Evolutionary conservation across 1,140 invertebrate species (phyloP), one percentile per base, ranked within the genome.

Genomic region (Drosophila pandora): DNA sequence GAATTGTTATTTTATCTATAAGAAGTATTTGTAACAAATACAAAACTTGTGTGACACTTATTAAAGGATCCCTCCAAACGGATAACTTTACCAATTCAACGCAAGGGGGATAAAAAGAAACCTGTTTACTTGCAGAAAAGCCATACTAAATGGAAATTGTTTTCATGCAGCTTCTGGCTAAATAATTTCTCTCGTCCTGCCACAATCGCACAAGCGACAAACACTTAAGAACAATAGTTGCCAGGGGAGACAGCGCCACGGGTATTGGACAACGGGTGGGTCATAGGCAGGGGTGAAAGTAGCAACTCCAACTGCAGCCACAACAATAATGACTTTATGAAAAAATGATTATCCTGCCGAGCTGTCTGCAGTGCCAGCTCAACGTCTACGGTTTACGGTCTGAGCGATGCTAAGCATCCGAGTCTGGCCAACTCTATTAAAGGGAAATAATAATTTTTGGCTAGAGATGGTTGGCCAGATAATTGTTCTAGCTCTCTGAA

Each of bases 271-370:
- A 17, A 17, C 17, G 17, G 17, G 17, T 22, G 45, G 49, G 48
- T 43, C 10, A 12, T 4, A 21, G 17, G 37, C 3, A 58, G 21
- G 28, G 13, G 34, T 58, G 43, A 61, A 64, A 43, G 25, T 21
- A 48, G 52, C 41, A 43, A 41, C 58, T 62, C 49, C 60, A 58
- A 76, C 63, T 87, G 83, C 83, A 87, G 76, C 83, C 83, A 79
- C 83, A 83, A 88, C 71, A 88, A 83, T 88, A 87, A 87, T 87
- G 83, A 83, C 83, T 88, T 88, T 88, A 88, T 88, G 79, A 88
- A 88, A 88, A 88, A 87, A 88, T 82, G 78, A 82, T 87, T 82
- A 87, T 87, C 71, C 79, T 87, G 74, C 52, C 55, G 60, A 34
- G 60, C 61, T 58, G 81, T 56, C 81, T 70, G 73, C 72, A 79